These are phyloP conservation scores for Heterodera carotae DNA, from an alignment of 1,140 invertebrate species.

Conservation along the genomic window DNA sequence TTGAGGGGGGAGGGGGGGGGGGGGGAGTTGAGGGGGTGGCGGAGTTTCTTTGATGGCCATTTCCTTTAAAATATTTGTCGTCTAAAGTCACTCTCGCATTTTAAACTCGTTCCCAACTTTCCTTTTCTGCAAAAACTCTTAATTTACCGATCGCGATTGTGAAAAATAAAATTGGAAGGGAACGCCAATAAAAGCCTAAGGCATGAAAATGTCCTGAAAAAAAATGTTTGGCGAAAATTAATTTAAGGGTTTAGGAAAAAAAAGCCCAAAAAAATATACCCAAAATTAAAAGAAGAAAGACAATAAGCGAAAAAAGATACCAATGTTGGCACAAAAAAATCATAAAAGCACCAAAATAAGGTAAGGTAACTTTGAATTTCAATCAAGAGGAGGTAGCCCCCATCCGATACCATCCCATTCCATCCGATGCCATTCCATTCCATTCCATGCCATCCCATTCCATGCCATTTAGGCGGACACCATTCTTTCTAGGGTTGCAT, in stretches of 20 bases:
- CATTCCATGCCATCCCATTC: too few relatives aligned
- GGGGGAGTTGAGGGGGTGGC: neutral
- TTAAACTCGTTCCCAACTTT: neutral
- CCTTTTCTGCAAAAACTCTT: conserved; percentile 2
- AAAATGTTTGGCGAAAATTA: neutral
- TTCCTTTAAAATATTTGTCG: conserved; percentile 1
- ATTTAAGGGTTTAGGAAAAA: neutral
- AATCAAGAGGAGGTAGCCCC: too few relatives aligned
- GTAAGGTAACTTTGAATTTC: too few relatives aligned
- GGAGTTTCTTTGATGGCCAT: neutral
- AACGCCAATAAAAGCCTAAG: neutral
- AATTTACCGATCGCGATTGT: neutral
- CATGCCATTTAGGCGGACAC: too few relatives aligned
- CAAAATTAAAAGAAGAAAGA: too few relatives aligned
- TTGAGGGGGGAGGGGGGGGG: too few relatives aligned
- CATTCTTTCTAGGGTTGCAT: too few relatives aligned
- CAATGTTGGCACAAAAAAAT: neutral
- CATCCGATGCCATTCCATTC: too few relatives aligned
- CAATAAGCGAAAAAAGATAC: neutral
- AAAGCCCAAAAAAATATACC: too few relatives aligned
- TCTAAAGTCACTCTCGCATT: neutral
- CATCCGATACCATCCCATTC: too few relatives aligned
- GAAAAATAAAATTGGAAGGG: neutral
- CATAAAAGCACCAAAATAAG: neutral
- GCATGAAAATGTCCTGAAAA: neutral